These are phyloP conservation scores for Podocnemis expansa DNA, from an alignment of 2,113 vertebrate species.

Conservation along the genomic window DNA sequence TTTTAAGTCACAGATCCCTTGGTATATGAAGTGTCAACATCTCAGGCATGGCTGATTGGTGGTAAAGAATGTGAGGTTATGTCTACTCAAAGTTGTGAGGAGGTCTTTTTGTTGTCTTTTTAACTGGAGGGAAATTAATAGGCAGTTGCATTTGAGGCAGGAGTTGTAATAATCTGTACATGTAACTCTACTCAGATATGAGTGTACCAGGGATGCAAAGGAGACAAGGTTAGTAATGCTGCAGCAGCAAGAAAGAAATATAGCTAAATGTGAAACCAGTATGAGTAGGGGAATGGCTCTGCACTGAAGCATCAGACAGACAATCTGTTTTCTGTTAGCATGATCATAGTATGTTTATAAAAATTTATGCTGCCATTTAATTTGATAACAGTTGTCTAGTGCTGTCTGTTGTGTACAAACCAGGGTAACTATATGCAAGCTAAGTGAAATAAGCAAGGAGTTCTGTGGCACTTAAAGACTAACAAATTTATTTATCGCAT, in stretches of 20 bases:
- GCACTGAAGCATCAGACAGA: neutral
- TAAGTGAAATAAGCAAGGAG: no score
- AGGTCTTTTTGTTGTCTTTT: neutral
- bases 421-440: neutral
- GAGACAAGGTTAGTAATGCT: neutral
- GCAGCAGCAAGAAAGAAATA: neutral
- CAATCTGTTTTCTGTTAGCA: neutral
- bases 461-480: no score
- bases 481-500: no score
- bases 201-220: neutral
- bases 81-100: neutral
- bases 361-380: neutral
- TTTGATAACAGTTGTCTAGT: rapidly evolving
- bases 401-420: neutral
- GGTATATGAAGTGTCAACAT: neutral
- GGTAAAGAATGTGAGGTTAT: neutral
- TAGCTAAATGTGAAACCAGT: neutral
- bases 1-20: neutral
- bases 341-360: neutral
- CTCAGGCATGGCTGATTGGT: rapidly evolving
- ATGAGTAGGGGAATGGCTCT: rapidly evolving
- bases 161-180: neutral
- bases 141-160: neutral
- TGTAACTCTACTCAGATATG: neutral
- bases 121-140: neutral